Evolutionary conservation across 2,888 invertebrate species (phyloP).

Genomic region (Cantharis flavilabris): DNA sequence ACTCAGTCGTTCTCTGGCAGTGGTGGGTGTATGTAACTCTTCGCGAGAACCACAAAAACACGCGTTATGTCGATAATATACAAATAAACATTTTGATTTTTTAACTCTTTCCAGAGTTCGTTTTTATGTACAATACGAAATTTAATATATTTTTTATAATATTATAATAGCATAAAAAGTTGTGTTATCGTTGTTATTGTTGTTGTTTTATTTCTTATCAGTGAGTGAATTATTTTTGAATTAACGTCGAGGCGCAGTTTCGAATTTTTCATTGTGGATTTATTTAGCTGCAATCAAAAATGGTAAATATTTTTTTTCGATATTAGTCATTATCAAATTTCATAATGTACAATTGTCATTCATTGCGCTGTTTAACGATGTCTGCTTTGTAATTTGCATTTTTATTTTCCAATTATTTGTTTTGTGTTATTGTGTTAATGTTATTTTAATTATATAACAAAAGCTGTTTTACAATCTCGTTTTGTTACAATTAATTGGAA

Average conservation of each 20-base stretch:
- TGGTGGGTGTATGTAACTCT: constrained; percentile 10
- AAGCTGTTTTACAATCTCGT: background rate
- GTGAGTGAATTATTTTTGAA: background rate
- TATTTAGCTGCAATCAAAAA: background rate
- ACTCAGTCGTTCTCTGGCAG: constrained; percentile 15
- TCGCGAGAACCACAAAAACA: constrained; percentile 14
- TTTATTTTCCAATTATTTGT: background rate
- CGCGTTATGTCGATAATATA: constrained; percentile 9
- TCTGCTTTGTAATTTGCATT: background rate
- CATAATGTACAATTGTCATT: background rate
- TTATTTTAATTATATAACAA: background rate
- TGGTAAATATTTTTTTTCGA: background rate
- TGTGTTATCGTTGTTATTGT: background rate
- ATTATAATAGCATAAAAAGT: background rate
- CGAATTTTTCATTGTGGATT: background rate
- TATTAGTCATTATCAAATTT: background rate
- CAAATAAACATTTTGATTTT: background rate
- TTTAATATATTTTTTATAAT: background rate
- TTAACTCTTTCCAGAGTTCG: background rate
- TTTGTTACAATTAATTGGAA: background rate
- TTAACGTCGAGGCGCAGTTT: background rate
- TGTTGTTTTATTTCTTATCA: background rate
- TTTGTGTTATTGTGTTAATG: background rate
- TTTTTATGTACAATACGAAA: background rate
- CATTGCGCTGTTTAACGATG: background rate